phyloP scores from a whole-genome alignment of 2,113 vertebrate genomes.

The Heterotis niloticus region DNA sequence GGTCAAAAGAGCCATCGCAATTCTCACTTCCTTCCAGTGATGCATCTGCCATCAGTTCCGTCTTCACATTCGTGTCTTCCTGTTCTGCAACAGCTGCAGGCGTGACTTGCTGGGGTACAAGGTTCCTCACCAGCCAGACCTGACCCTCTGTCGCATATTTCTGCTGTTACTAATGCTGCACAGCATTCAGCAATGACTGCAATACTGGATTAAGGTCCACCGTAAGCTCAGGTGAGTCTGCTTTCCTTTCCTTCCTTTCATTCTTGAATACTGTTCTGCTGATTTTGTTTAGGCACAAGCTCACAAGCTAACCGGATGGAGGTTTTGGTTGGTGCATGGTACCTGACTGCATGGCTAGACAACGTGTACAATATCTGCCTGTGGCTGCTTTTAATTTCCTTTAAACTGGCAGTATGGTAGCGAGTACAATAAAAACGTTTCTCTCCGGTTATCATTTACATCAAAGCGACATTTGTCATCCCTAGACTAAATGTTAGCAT shows the following conservation, averaged over 20 bases:
- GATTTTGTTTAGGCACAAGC: not conserved
- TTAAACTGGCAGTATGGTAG: too few species aligned
- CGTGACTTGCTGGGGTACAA: not conserved
- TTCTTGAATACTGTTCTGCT: not conserved
- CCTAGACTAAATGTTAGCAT: too few species aligned
- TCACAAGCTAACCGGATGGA: too few species aligned
- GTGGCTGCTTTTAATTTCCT: too few species aligned
- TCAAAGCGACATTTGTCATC: too few species aligned
- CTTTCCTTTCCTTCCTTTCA: too few species aligned
- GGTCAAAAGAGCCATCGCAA: conserved; percentile 24
- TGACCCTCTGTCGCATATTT: too few species aligned
- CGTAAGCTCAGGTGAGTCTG: conserved; percentile 5
- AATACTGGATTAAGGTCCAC: not conserved
- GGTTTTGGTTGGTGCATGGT: too few species aligned
- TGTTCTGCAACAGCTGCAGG: not conserved
- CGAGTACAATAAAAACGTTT: too few species aligned
- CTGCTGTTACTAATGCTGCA: not conserved
- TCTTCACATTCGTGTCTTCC: conserved; percentile 32
- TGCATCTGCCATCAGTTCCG: conserved; percentile 33
- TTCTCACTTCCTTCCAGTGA: conserved; percentile 53
- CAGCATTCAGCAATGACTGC: not conserved
- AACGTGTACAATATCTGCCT: too few species aligned
- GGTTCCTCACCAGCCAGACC: not conserved
- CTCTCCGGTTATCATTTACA: too few species aligned
- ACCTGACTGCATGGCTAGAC: too few species aligned